Evolutionary conservation across 2,797 vertebrate species (phyloP).

Genomic region (Kryptolebias ocellatus): DNA sequence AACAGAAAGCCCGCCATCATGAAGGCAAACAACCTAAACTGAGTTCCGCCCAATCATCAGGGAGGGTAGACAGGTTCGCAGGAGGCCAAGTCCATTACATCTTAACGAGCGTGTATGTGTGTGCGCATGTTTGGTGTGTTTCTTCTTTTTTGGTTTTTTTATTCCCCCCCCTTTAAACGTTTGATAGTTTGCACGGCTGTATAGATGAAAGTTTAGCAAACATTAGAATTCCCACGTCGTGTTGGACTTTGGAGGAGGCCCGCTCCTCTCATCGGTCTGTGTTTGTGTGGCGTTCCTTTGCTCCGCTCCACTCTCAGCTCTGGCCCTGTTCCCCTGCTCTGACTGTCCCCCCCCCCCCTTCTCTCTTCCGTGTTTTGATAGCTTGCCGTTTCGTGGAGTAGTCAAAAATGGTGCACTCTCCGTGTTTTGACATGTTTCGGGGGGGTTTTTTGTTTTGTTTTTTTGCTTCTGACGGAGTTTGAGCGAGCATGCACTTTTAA

Average conservation of each 20-base stretch:
- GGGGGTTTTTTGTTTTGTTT: background rate
- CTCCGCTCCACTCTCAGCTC: constrained; percentile 50
- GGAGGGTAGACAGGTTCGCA: constrained; percentile 52
- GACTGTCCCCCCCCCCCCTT: constrained; percentile 21
- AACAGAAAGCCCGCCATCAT: constrained; percentile 95
- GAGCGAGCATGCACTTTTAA: constrained; percentile 53
- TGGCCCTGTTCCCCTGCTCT: constrained; percentile 54
- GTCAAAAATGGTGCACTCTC: constrained; percentile 48
- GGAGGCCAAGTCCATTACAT: constrained; percentile 72
- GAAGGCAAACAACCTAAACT: constrained; percentile 92
- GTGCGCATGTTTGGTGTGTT: constrained; percentile 31
- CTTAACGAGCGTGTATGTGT: constrained; percentile 50
- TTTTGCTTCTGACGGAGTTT: constrained; percentile 58
- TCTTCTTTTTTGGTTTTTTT: constrained; percentile 57
- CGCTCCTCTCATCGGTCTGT: constrained; percentile 48
- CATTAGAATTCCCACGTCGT: constrained; percentile 51
- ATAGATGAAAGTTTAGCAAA: constrained; percentile 57
- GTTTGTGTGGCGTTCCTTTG: constrained; percentile 50
- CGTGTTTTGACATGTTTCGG: constrained; percentile 65
- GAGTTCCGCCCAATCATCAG: constrained; percentile 59
- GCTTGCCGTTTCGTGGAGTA: constrained; percentile 65
- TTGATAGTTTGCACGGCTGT: constrained; percentile 74
- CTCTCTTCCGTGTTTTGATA: constrained; percentile 53
- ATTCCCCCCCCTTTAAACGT: constrained; percentile 50
- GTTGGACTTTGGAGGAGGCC: constrained; percentile 46